Conservation (phyloP, 2,113 vertebrate genomes). For the Cisticola juncidis region DNA sequence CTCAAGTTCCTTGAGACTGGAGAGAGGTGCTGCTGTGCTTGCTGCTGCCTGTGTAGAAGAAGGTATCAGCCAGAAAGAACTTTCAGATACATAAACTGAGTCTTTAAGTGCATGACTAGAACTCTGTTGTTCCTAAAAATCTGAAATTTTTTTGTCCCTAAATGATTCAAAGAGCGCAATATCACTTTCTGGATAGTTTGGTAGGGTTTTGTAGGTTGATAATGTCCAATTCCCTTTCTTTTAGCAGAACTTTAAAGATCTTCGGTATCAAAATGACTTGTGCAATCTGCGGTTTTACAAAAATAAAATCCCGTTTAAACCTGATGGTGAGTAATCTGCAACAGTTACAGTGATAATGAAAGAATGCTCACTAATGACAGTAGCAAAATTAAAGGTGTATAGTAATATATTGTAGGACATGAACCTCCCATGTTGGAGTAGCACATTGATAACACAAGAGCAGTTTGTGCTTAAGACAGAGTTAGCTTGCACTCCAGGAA, state of each 20-base stretch:
- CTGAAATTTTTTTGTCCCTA: not conserved
- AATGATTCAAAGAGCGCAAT: not conserved
- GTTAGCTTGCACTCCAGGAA: not conserved
- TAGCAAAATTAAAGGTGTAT: not conserved
- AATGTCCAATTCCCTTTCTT: constrained; percentile 46
- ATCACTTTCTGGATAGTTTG: not conserved
- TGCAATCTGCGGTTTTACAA: constrained; percentile 97
- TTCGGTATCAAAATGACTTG: constrained; percentile 88
- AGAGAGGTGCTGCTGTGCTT: not conserved
- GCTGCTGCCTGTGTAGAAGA: not conserved
- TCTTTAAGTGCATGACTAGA: not conserved
- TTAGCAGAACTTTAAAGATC: constrained; percentile 90
- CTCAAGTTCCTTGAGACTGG: not conserved
- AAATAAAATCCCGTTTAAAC: constrained; percentile 95
- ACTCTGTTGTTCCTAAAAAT: not conserved
- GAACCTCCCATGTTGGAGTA: not conserved
- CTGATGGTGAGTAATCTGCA: constrained; percentile 85
- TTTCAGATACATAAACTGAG: not conserved
- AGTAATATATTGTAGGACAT: no score
- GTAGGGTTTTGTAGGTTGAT: not conserved
- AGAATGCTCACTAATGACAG: not conserved
- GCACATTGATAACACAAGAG: rapidly evolving
- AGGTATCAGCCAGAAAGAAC: not conserved
- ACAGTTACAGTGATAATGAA: not conserved
- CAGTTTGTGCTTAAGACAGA: not conserved